Evolutionary conservation across 2,797 vertebrate genomes (phyloP), one percentile per base, ranked within the genome.

Genomic region (Coreius guichenoti): DNA sequence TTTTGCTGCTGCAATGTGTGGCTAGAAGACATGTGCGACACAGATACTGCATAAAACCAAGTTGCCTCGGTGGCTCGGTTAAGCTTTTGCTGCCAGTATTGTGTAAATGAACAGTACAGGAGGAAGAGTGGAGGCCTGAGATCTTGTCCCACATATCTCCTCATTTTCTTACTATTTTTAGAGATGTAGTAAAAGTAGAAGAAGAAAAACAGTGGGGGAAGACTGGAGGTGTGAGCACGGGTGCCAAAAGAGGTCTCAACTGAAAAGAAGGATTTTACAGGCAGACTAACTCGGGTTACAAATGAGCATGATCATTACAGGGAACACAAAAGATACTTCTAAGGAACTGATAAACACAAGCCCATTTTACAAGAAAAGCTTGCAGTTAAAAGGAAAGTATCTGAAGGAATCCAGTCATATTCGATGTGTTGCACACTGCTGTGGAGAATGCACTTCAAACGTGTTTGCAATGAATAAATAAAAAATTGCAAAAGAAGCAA

Each of bases 101-200:
- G 63, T 9, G 73, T 33, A 67, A 51, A 84, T 33, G 36, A 67
- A 68, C 23, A 21, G 12, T 17, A 5, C 33, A 69, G 56, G 56
- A 23, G 13, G 61, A 61, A 73, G 43, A 73, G 49, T 21, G 9
- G 74, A 80, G 67, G 68, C 77, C 72, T 80, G 80, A 86, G 77
- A 81, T 87, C 86, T 83, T 51, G 72, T 80, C 84, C 86, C 76
- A 73, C 63, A 83, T 85, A 81, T 80, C 75, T 84, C 69, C 72
- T 84, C 63, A 82, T 80, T 86, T 87, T 26, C 83, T 1, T 67
- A 80, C 87, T 90, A 88, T 88, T 87, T 89, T 87, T 89, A 88
- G 84, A 86, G 82, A 70, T 77, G 63, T 61, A 68, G 85, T 36
- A 68, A 67, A 49, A 54, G 74, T 36, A 23, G 78, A 39, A 65